A percentile compares a stretch with the other conserved stretches of the same genome.
Conservation (phyloP, 2,888 invertebrate genomes). For the Brenthis ino region DNA sequence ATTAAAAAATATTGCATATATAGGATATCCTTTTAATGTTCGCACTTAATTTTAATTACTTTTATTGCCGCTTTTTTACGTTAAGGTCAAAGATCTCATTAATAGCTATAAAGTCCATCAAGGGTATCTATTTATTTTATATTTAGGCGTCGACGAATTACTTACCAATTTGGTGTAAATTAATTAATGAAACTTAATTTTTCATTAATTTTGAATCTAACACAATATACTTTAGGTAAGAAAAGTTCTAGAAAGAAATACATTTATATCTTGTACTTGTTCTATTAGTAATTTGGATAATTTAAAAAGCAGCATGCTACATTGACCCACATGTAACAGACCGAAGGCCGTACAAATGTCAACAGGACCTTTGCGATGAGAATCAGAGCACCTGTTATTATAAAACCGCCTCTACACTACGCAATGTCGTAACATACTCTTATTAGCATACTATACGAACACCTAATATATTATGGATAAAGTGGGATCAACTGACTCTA, state of each 20-base stretch:
- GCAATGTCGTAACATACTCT: slow-evolving; percentile 29
- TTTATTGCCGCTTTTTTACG: not conserved
- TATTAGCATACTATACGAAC: slow-evolving; percentile 31
- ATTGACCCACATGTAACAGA: slow-evolving; percentile 63
- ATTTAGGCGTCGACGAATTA: not conserved
- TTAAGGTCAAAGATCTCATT: slow-evolving; percentile 7
- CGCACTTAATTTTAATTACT: not conserved
- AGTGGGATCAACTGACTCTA: not conserved
- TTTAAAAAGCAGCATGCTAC: slow-evolving; percentile 45
- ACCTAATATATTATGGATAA: slow-evolving; percentile 1
- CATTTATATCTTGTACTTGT: not conserved
- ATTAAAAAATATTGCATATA: not conserved
- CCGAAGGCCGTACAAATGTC: slow-evolving; percentile 71
- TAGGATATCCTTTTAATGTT: slow-evolving; percentile 9
- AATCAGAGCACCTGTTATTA: slow-evolving; percentile 60
- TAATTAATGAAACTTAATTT: not conserved
- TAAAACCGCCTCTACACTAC: slow-evolving; percentile 28
- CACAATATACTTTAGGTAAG: no score
- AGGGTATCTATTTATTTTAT: slow-evolving; percentile 7
- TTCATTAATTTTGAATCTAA: no score
- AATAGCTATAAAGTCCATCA: slow-evolving; percentile 7
- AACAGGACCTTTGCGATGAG: slow-evolving; percentile 72
- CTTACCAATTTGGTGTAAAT: not conserved
- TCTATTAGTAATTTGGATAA: slow-evolving; percentile 27
- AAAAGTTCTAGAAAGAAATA: not conserved